Evolutionary conservation across 2,797 vertebrate species (phyloP), one percentile per base, ranked within the genome.

Genomic region (Megalops cyprinoides): DNA sequence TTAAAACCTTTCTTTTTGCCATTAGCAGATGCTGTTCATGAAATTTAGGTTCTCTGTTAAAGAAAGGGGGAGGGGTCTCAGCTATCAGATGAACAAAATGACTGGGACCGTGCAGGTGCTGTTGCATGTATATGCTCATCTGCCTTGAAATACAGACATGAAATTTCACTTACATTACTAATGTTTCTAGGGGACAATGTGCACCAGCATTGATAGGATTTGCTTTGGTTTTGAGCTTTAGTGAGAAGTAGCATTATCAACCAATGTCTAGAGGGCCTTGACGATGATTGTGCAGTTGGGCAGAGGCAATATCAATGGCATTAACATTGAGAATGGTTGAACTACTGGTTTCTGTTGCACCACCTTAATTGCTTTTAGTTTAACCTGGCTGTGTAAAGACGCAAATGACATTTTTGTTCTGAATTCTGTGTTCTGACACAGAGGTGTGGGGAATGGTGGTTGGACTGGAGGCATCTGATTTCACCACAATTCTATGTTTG

Each of bases 401-500:
- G 23, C 25, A 23, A 4, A 18, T 58, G 6, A n/a, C 15, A n/a
- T 46, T 44, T 46, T 46, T 4, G n/a, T n/a, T n/a, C n/a, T n/a
- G n/a, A n/a, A n/a, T n/a, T n/a, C n/a, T n/a, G n/a, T 79, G 81
- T 80, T 79, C 67, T 79, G 82, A 82, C 67, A 83, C 76, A 58
- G 28, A 76, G 53, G 69, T 56, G 71, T 73, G 46, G 74, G 37
- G 73, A 48, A 65, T 77, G 76, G 62, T 77, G 76, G 62, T 73
- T 81, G 46, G 58, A 79, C 79, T 83, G 75, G 67, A 83, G 44
- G 79, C 83, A 82, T 82, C 65, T 79, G 76, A 71, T 81, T 76
- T 74, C 65, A 79, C 79, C 79, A 77, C 37, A 82, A 87, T 85
- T 91, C 89, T 90, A 86, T 85, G 87, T 80, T 84, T 86, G 92